A percentile compares a stretch with the other conserved stretches of the same genome.
Conservation (phyloP, 1,140 invertebrate genomes). For the Platorchestia sp. region DNA sequence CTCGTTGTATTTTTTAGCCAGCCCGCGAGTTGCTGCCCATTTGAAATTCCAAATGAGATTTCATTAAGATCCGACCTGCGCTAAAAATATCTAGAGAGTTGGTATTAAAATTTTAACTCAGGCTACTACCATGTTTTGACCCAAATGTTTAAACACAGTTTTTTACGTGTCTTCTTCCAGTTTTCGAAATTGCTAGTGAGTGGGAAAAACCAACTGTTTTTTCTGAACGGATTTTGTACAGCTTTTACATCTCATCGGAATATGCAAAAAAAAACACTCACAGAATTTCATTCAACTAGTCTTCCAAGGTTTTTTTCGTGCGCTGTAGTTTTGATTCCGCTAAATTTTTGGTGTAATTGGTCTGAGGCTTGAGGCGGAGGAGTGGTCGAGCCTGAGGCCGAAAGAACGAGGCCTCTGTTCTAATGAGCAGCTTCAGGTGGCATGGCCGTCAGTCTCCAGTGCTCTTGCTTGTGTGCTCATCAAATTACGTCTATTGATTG, state of each 20-base stretch:
- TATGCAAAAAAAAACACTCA: neutral
- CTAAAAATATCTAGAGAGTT: slow-evolving; percentile 33
- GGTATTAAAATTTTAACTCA: slow-evolving; percentile 48
- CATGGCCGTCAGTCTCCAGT: neutral
- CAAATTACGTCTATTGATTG: neutral
- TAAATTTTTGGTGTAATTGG: neutral
- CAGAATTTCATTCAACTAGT: neutral
- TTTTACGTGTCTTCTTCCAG: neutral
- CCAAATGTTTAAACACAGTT: neutral
- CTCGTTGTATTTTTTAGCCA: slow-evolving; percentile 6
- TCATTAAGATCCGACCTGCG: slow-evolving; percentile 49
- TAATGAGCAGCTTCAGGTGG: neutral
- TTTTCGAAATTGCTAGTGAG: neutral
- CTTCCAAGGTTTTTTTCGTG: neutral
- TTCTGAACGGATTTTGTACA: neutral
- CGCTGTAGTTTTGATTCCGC: neutral
- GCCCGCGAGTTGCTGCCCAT: neutral
- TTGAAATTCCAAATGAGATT: slow-evolving; percentile 53
- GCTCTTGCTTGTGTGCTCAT: neutral
- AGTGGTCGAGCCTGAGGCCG: neutral
- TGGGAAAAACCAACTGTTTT: neutral
- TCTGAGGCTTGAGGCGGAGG: neutral
- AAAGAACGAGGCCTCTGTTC: neutral
- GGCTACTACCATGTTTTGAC: neutral
- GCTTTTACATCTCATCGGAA: neutral